A percentile compares a stretch with the other conserved stretches of the same genome.
These are phyloP conservation scores for Helicoverpa assulta DNA, from an alignment of 2,888 invertebrate genomes.

Conservation along the genomic window DNA sequence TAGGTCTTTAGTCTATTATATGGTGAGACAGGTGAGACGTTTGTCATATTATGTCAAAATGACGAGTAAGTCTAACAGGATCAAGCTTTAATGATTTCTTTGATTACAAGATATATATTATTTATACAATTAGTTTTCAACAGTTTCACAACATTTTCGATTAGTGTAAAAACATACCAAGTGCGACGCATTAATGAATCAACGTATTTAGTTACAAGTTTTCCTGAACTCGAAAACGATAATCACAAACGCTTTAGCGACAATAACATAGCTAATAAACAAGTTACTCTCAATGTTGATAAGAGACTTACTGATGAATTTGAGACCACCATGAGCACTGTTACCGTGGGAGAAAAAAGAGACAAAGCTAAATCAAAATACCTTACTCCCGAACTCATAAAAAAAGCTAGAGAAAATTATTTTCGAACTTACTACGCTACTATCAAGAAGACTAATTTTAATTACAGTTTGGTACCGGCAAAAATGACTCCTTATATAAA, in stretches of 20 bases:
- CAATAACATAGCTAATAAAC: constrained; percentile 35
- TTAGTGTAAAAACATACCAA: constrained; percentile 79
- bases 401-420: constrained; percentile 79
- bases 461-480: constrained; percentile 32
- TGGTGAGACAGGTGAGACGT: neutral
- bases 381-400: constrained; percentile 71
- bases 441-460: constrained; percentile 61
- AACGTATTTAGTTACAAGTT: constrained; percentile 78
- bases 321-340: constrained; percentile 48
- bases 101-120: constrained; percentile 67
- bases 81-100: constrained; percentile 63
- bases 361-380: constrained; percentile 60
- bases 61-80: constrained; percentile 35
- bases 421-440: constrained; percentile 74
- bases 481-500: constrained; percentile 25
- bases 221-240: constrained; percentile 72
- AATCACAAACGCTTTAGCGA: constrained; percentile 43
- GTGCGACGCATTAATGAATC: constrained; percentile 80
- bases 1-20: neutral
- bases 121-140: constrained; percentile 71
- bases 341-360: constrained; percentile 65
- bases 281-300: constrained; percentile 36
- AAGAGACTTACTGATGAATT: constrained; percentile 23
- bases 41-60: constrained; percentile 43
- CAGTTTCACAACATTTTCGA: constrained; percentile 68